Base-by-base conservation (phyloP, 1,140 invertebrate genomes). In the Diuraphis noxia region DNA sequence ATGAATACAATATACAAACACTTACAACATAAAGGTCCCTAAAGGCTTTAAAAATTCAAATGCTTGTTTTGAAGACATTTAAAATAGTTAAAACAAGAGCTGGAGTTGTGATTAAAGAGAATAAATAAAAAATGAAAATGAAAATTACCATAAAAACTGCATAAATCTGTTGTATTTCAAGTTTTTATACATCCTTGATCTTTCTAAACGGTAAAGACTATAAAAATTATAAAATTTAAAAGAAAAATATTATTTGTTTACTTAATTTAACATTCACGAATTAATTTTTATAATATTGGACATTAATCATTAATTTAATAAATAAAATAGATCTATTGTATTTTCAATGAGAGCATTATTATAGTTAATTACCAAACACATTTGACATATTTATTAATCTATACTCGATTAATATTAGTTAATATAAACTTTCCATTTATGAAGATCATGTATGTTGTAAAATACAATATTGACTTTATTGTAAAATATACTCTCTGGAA, bases 391-490 rank as follows among this genome's bases (percentile, higher is more conserved):
- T 40, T 46, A 46, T 81, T 40, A 8, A 38, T 23, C 23, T 81
- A 40, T 40, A 40, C 25, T 77, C 38, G 8, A 38, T 38, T 23
- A 38, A 40, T 40, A 40, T 38, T 81, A 40, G 13, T 72, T 72
- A n/a, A 72, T 72, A 17, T 72, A n/a, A 72, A 72, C 30, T 63
- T 63, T 4, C 3, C 56, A 81, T 81, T 36, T 79, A 21, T 81
- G 36, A 81, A 81, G 38, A 81, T 81, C 40, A 81, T 43, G 30
- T 84, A n/a, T 30, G 21, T n/a, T 43, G 17, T 41, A 40, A 82
- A 41, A 82, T 82, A 41, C 9, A 82, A 41, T 82, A 25, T 82
- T 82, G 81, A 85, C 82, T 41, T 34, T 46, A 46, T 85, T 85
- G n/a, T 46, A 46, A 85, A 46, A 43, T 46, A n/a, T 46, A 86